Conservation (phyloP, 2,113 vertebrate genomes). For the Cromileptes altivelis region DNA sequence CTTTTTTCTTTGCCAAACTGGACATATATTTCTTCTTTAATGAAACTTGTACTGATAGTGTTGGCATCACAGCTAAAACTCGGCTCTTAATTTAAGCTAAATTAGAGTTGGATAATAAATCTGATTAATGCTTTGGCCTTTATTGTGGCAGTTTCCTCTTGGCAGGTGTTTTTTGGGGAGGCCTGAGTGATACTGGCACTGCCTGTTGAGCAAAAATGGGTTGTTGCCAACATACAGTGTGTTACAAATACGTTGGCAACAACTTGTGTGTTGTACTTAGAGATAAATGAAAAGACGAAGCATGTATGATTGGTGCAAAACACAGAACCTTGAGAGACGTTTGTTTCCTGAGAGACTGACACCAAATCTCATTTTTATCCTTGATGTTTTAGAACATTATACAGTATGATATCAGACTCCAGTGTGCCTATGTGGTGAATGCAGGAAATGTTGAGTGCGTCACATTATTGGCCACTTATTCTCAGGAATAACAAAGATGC, state of each 20-base stretch:
- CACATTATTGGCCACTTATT: not conserved
- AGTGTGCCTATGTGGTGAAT: not conserved
- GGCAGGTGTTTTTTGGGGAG: conserved; percentile 14
- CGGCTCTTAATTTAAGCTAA: conserved; percentile 35
- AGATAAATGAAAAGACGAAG: not conserved
- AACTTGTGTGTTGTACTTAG: not conserved
- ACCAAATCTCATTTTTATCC: not conserved
- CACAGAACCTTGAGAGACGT: not conserved
- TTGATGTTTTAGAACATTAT: not conserved
- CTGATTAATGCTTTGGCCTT: conserved; percentile 36
- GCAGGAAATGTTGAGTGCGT: not conserved
- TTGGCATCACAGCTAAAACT: conserved; percentile 14
- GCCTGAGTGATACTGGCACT: not conserved
- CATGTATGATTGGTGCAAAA: not conserved
- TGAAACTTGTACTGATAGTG: conserved; percentile 14
- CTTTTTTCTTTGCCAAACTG: not conserved
- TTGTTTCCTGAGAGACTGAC: not conserved
- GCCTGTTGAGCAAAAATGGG: not conserved
- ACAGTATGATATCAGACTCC: not conserved
- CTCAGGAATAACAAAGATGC: not conserved
- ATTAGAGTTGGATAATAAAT: conserved; percentile 43
- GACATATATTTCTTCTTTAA: conserved; percentile 20
- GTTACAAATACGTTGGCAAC: not conserved
- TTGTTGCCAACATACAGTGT: not conserved
- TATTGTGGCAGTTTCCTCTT: not conserved